phyloP scores from a whole-genome alignment of 2,888 invertebrate species.

The Agonopterix subpropinquella region DNA sequence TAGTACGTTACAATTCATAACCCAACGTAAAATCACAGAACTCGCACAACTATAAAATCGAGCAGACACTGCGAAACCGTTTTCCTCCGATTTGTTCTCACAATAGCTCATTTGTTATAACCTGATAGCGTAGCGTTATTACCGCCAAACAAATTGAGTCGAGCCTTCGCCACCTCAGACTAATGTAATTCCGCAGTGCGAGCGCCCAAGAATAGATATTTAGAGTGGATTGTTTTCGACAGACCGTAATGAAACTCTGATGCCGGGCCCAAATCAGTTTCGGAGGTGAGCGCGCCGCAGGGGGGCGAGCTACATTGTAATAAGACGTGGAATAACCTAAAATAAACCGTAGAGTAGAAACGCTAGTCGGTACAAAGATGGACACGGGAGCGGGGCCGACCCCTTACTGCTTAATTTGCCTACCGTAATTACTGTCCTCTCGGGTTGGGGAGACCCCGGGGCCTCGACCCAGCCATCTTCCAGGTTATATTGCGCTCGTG shows the following conservation, averaged over 20 bases:
- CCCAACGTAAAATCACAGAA: slow-evolving; percentile 19
- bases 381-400: slow-evolving; percentile 49
- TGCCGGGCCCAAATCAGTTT: slow-evolving; percentile 72
- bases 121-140: slow-evolving; percentile 72
- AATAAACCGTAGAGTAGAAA: slow-evolving; percentile 60
- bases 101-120: slow-evolving; percentile 75
- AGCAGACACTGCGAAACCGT: slow-evolving; percentile 61
- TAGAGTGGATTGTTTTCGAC: slow-evolving; percentile 77
- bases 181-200: slow-evolving; percentile 73
- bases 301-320: slow-evolving; percentile 72
- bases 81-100: slow-evolving; percentile 65
- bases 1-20: slow-evolving; percentile 13
- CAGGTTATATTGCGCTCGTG: slow-evolving; percentile 71
- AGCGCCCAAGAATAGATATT: slow-evolving; percentile 75
- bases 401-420: slow-evolving; percentile 77
- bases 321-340: slow-evolving; percentile 72
- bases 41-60: slow-evolving; percentile 46
- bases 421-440: slow-evolving; percentile 77
- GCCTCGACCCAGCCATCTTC: slow-evolving; percentile 68
- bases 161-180: slow-evolving; percentile 76
- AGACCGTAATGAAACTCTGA: slow-evolving; percentile 76
- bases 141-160: slow-evolving; percentile 75
- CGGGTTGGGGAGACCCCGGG: slow-evolving; percentile 66
- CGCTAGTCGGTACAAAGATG: slow-evolving; percentile 55
- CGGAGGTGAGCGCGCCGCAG: slow-evolving; percentile 71